phyloP scores from a whole-genome alignment of 2,888 invertebrate species.

The Alitta virens region DNA sequence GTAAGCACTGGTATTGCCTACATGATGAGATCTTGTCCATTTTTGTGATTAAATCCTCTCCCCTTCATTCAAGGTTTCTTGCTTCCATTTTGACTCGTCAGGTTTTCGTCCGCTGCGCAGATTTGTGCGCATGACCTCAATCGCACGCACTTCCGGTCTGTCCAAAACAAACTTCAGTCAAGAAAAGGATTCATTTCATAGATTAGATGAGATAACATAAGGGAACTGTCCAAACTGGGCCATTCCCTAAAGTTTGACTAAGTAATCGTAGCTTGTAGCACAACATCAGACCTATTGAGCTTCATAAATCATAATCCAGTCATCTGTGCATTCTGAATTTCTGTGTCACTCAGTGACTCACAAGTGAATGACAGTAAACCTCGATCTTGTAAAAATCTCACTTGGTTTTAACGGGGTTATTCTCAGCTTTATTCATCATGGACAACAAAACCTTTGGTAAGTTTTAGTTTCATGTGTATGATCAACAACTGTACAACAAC shows the following conservation, averaged over 20 bases:
- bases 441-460: not conserved
- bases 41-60: not conserved
- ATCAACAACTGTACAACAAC: not conserved
- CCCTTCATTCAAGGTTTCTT: not conserved
- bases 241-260: no score
- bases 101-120: slow-evolving; percentile 10
- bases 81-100: slow-evolving; percentile 13
- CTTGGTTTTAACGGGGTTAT: no score
- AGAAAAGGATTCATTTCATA: no score
- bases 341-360: not conserved
- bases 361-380: not conserved
- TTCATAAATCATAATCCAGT: no score
- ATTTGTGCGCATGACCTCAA: slow-evolving; percentile 16
- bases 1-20: no score
- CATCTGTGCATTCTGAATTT: no score
- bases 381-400: not conserved
- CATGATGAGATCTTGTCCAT: no score
- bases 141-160: not conserved
- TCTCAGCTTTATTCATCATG: not conserved
- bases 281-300: no score
- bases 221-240: no score
- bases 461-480: not conserved
- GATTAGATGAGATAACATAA: no score
- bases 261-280: no score
- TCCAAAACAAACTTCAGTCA: no score